Percentiles rank a stretch among this genome's conserved stretches.
Evolutionary conservation across 2,797 vertebrate species (phyloP).

Genomic region (Myoxocephalus aenaeus): DNA sequence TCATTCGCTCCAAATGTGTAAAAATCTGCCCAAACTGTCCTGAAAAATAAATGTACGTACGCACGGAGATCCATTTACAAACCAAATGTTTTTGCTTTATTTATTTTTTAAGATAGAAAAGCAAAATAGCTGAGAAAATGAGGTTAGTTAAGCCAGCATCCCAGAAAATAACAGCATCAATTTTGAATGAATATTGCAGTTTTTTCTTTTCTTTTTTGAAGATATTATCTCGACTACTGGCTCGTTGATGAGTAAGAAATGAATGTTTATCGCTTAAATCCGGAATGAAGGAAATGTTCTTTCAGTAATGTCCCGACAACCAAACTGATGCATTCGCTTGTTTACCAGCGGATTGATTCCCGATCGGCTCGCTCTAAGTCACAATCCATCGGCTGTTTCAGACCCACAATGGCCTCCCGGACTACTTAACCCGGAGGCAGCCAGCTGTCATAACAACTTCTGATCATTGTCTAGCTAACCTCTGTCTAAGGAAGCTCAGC

Average conservation of each 20-base stretch:
- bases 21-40: conserved; percentile 34
- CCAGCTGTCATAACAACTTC: conserved; percentile 50
- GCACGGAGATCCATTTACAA: conserved; percentile 47
- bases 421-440: conserved; percentile 33
- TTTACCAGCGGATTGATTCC: conserved; percentile 42
- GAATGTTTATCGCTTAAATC: not conserved
- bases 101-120: not conserved
- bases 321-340: conserved; percentile 21
- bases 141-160: conserved; percentile 34
- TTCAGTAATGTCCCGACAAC: not conserved
- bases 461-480: conserved; percentile 57
- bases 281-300: conserved; percentile 18
- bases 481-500: conserved; percentile 23
- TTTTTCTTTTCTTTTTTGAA: not conserved
- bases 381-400: conserved; percentile 17
- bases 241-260: conserved; percentile 25
- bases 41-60: conserved; percentile 43
- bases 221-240: not conserved
- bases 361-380: conserved; percentile 24
- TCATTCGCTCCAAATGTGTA: conserved; percentile 48
- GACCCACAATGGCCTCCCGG: conserved; percentile 33
- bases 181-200: conserved; percentile 30
- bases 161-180: conserved; percentile 1
- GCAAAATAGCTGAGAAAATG: conserved; percentile 40
- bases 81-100: conserved; percentile 11